Evolutionary conservation across 2,888 invertebrate genomes (phyloP).

Genomic region (Temnothorax ravouxi): DNA sequence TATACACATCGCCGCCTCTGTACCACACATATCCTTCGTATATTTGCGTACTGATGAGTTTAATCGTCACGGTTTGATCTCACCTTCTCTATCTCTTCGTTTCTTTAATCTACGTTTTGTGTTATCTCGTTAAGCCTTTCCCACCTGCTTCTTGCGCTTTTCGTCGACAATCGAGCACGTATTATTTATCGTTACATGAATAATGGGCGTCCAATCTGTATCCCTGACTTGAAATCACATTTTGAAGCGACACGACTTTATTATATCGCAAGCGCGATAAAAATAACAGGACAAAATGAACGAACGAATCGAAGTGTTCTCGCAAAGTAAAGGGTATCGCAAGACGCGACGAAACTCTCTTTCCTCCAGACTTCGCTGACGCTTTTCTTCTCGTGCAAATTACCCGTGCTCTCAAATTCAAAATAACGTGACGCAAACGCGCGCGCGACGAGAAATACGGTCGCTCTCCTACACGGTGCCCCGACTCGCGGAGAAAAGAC

Average conservation of each 20-base stretch:
- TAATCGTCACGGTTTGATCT: constrained; percentile 1
- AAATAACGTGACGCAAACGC: constrained; percentile 47
- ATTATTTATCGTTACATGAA: not conserved
- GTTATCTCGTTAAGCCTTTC: not conserved
- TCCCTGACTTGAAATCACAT: not conserved
- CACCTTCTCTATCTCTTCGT: not conserved
- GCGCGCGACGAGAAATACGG: constrained; percentile 27
- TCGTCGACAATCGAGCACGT: constrained; percentile 21
- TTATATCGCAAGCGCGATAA: not conserved
- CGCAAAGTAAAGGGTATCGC: not conserved
- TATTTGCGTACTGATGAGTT: constrained; percentile 20
- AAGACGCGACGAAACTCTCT: not conserved
- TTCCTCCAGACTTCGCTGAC: not conserved
- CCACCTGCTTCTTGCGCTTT: constrained; percentile 34
- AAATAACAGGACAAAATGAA: not conserved
- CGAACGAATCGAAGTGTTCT: not conserved
- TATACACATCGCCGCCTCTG: constrained; percentile 22
- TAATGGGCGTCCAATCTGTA: not conserved
- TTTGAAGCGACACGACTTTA: not conserved
- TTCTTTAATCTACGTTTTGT: constrained; percentile 25
- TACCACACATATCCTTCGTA: not conserved
- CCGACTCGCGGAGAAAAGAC: not conserved
- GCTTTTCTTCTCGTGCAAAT: not conserved
- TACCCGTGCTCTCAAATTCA: constrained; percentile 1
- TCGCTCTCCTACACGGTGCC: not conserved